Conservation (phyloP, 2,797 vertebrate genomes). For the Clarias pachynema region DNA sequence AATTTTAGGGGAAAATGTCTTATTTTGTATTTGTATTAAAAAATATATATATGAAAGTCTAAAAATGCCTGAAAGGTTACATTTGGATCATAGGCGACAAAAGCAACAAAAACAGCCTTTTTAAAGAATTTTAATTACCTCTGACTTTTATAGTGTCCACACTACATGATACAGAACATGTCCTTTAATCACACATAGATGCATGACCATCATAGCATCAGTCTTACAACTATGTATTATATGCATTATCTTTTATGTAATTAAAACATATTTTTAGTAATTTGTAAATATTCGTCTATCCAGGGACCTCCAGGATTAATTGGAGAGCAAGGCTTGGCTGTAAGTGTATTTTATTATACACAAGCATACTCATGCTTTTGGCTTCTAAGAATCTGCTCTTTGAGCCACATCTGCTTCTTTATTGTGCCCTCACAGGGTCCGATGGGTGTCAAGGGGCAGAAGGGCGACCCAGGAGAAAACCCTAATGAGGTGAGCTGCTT, state of each 20-base stretch:
- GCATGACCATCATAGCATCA: neutral
- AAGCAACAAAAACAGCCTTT: neutral
- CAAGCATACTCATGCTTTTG: neutral
- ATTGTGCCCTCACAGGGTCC: constrained; percentile 21
- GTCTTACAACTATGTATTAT: neutral
- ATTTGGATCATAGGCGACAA: neutral
- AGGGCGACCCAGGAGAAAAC: constrained; percentile 85
- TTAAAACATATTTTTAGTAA: neutral
- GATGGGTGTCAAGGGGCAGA: constrained; percentile 82
- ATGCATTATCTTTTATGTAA: neutral
- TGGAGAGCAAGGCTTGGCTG: constrained; percentile 74
- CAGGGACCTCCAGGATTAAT: constrained; percentile 76
- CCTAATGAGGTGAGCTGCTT: constrained; percentile 74
- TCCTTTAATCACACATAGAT: neutral
- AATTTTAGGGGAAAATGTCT: no score
- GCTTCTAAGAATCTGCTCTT: neutral
- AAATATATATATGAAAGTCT: no score
- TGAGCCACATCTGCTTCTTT: neutral
- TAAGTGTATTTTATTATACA: constrained; percentile 64
- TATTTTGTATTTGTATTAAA: no score
- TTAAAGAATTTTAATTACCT: neutral
- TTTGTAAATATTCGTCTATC: constrained; percentile 9
- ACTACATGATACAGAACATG: no score
- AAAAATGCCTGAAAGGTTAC: no score
- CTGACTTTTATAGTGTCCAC: no score